Base-by-base conservation (phyloP, 1,140 invertebrate genomes). In the Bicyclus anynana region DNA sequence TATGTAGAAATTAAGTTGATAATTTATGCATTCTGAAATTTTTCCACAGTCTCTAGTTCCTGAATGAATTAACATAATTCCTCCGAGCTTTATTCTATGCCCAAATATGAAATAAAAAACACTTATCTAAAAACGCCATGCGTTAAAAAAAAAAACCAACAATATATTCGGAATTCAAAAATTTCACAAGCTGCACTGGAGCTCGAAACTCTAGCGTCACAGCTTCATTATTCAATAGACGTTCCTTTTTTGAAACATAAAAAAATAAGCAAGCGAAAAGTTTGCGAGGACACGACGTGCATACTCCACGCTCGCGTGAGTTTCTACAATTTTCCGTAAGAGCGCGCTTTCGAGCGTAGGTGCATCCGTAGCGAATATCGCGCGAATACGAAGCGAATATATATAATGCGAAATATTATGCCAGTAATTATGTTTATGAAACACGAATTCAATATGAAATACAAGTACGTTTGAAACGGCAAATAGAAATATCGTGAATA, bases 251-350 rank as follows among this genome's bases (percentile, higher is more conserved):
- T 21, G 53, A 56, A 56, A 59, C 62, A 62, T 63, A 63, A 58
- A 60, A 64, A 67, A 65, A 67, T 62, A 67, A 68, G 65, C 56
- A 57, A 57, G 62, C 56, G 56, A 49, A 76, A 77, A 80, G 69
- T 73, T 76, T 63, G 56, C 60, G 56, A 53, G 17, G 40, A 44
- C 40, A n/a, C 60, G 59, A 54, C 67, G 66, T 64, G 66, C 59
- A 72, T 69, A 67, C 61, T 69, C 56, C 70, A 73, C 60, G 60
- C 50, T 50, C 60, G 53, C 57, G 54, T 63, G 60, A 63, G 60
- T 63, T 63, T 57, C 55, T 63, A 63, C 60, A 63, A 62, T 63
- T 63, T 63, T 63, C 60, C 60, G 50, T 58, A 55, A 63, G 60
- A 63, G 60, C 46, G 60, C 54, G 50, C 51, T 58, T 53, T 58